Conservation (phyloP, 2,888 invertebrate genomes). For the Sarcophaga rosellei region DNA sequence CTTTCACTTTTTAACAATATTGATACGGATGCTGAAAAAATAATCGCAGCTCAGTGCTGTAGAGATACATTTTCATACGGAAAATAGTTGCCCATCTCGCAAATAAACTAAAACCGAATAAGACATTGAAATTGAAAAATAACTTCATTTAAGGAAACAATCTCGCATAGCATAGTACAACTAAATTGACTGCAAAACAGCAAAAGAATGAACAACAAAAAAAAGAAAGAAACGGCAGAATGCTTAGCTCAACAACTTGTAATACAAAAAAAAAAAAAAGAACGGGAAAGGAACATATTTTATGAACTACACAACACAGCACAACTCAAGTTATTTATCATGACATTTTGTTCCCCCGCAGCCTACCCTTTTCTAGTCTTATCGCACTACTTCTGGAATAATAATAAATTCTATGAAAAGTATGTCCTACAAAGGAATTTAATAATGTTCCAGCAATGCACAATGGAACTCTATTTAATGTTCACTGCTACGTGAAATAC, state of each 20-base stretch:
- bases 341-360: conserved; percentile 26
- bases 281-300: conserved; percentile 30
- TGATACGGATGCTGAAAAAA: too few species aligned
- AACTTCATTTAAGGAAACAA: conserved; percentile 38
- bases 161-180: background rate
- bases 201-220: conserved; percentile 1
- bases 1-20: too few species aligned
- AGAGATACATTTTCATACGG: background rate
- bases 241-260: conserved; percentile 7
- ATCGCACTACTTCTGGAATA: conserved; percentile 17
- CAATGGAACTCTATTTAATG: conserved; percentile 11
- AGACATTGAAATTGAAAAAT: conserved; percentile 30
- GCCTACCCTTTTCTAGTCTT: background rate
- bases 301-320: conserved; percentile 30
- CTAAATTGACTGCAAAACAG: conserved; percentile 18
- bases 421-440: conserved; percentile 55
- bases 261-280: background rate
- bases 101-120: background rate
- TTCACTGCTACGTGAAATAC: conserved; percentile 14
- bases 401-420: conserved; percentile 46
- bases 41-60: background rate
- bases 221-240: background rate
- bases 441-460: conserved; percentile 41
- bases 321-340: conserved; percentile 38
- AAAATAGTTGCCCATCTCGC: background rate